These are phyloP conservation scores for Ctenopoma kingsleyae DNA, from an alignment of 2,797 vertebrate species.

Conservation along the genomic window DNA sequence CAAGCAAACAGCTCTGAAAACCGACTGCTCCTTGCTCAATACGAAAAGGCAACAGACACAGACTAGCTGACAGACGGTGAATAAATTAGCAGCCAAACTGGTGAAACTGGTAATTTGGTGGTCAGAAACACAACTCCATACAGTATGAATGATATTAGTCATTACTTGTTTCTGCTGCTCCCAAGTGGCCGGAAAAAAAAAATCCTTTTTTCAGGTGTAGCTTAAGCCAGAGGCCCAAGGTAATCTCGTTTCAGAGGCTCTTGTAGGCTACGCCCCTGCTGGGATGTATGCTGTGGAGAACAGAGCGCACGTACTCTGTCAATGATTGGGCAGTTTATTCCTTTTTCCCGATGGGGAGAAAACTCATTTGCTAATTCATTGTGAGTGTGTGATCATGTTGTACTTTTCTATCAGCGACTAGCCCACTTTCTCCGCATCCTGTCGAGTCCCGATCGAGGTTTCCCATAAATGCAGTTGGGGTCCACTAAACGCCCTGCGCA, in stretches of 20 bases:
- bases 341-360: not conserved
- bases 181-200: conserved; percentile 1
- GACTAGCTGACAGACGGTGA: not conserved
- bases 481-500: conserved; percentile 49
- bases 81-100: not conserved
- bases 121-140: not conserved
- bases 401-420: not conserved
- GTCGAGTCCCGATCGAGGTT: conserved; percentile 30
- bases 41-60: not conserved
- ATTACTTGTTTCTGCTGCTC: conserved; percentile 10
- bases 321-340: not conserved
- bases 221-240: not conserved
- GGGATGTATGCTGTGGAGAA: not conserved
- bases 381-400: too few relatives aligned
- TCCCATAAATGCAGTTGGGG: conserved; percentile 47
- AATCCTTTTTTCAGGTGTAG: not conserved
- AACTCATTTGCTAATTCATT: not conserved
- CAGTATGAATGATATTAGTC: not conserved
- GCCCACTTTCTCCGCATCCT: conserved; percentile 34
- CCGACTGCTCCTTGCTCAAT: not conserved
- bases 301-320: not conserved
- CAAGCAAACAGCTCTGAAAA: not conserved
- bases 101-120: not conserved
- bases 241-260: not conserved
- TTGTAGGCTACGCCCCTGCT: conserved; percentile 23